Base-by-base conservation (phyloP, 37 sponge, comb jelly and placozoan species). In the Ephydatia muelleri region DNA sequence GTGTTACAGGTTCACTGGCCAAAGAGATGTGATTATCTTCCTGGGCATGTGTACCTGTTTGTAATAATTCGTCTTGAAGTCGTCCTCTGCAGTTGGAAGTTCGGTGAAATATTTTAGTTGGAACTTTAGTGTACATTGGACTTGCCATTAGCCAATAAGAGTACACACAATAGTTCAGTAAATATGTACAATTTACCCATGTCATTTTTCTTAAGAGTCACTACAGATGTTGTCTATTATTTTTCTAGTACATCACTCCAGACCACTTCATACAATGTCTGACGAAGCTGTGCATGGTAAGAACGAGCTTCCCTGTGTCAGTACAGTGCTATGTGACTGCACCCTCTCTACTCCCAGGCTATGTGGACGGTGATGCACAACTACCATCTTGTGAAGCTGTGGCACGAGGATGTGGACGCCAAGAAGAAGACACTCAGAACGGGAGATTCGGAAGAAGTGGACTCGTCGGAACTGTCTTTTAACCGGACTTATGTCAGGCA, bases 351-450 rank as follows among this genome's bases (percentile, higher is more conserved):
- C 38, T 32, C 9, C 19, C 71, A 95, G 96, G 82, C 77, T 26
- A 33, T 95, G 72, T 95, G 93, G 91, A 87, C 47, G 27, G 70
- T 96, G 28, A 91, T 93, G 94, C 67, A 70, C 22, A 91, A 87
- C 77, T 96, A 96, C 72, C 57, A 83, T 29, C 82, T 85, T 28
- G 38, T 91, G 26, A 87, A 72, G 77, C 33, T 74, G 28, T 93
- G 94, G 91, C 94, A 91, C 40, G 74, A 68, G 37, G 27, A 67
- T 5, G 75, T 30, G 22, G 47, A 79, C 34, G 37, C 16, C 49
- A 86, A 85, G 22, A 79, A 23, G 21, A 35, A 68, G 29, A 32
- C 37, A 25, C 29, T 40, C 5, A 67, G 35, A 0, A 31, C 19
- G 38, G 30, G 68, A 36, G 48, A 40, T 0, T 23, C 66, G 31